These are phyloP conservation scores for Ceyx melanurus DNA, from an alignment of 2,113 vertebrate genomes.

Conservation along the genomic window DNA sequence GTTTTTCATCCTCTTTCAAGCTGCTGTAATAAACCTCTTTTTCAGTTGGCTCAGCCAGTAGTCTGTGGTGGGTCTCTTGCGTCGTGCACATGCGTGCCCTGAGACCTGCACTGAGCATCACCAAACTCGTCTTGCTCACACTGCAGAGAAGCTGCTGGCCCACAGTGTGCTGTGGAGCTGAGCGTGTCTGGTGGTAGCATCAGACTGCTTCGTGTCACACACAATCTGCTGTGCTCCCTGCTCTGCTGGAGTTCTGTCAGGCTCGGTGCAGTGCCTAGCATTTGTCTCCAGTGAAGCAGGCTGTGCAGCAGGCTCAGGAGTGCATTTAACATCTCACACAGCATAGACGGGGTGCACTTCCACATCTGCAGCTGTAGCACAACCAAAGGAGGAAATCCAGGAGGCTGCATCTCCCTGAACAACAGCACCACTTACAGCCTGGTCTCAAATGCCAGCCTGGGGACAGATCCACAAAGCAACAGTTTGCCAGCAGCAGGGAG, in stretches of 20 bases:
- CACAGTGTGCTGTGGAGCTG: accelerated
- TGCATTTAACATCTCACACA: accelerated
- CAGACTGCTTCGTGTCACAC: accelerated
- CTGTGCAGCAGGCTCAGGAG: background rate
- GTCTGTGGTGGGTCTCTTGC: constrained; percentile 42
- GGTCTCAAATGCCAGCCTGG: background rate
- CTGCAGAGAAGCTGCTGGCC: background rate
- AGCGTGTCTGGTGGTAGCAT: background rate
- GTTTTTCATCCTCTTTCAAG: constrained; percentile 42
- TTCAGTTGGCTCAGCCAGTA: background rate
- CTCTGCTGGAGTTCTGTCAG: background rate
- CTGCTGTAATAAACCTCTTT: background rate
- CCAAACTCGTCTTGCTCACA: background rate
- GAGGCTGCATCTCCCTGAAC: constrained; percentile 7
- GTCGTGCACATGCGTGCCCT: background rate
- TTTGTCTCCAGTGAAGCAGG: background rate
- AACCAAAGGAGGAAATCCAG: background rate
- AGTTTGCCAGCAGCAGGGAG: background rate
- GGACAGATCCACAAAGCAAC: background rate
- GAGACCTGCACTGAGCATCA: background rate
- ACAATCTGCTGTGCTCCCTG: background rate
- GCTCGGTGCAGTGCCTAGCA: background rate
- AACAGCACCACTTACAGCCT: constrained; percentile 1
- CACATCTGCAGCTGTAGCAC: background rate
- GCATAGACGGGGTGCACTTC: background rate